Evolutionary conservation across 1,140 invertebrate species (phyloP).

Genomic region (Rhopalosiphum maidis): DNA sequence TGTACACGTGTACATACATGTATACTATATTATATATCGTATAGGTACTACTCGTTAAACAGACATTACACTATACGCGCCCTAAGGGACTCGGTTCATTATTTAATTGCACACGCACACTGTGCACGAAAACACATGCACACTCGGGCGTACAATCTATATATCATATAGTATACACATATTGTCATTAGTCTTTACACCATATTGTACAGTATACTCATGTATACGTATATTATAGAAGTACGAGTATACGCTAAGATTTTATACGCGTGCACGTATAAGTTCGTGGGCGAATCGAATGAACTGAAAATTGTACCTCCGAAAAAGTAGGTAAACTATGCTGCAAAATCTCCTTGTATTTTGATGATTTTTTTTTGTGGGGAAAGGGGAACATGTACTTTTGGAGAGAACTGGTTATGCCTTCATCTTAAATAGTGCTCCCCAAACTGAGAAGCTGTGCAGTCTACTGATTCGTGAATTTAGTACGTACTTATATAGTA

Average conservation of each 20-base stretch:
- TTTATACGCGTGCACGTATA: background rate
- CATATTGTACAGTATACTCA: background rate
- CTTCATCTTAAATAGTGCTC: background rate
- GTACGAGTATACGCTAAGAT: background rate
- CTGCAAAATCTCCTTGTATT: background rate
- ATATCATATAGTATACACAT: background rate
- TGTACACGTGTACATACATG: background rate
- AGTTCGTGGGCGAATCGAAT: background rate
- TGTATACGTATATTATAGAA: background rate
- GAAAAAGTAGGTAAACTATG: background rate
- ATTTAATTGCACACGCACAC: constrained; percentile 12
- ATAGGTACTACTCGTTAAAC: constrained; percentile 5
- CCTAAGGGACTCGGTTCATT: background rate
- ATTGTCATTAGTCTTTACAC: background rate
- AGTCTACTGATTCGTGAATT: background rate
- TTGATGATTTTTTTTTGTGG: background rate
- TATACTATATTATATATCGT: background rate
- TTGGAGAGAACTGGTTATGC: too few species aligned
- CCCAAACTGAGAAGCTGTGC: background rate
- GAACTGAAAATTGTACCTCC: background rate
- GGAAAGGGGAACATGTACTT: background rate
- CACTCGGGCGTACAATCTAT: background rate
- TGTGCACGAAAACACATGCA: background rate
- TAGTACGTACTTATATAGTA: background rate
- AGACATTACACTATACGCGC: constrained; percentile 19